These are phyloP conservation scores for Hydrotaea diabolus DNA, from an alignment of 2,888 invertebrate genomes.

Conservation along the genomic window DNA sequence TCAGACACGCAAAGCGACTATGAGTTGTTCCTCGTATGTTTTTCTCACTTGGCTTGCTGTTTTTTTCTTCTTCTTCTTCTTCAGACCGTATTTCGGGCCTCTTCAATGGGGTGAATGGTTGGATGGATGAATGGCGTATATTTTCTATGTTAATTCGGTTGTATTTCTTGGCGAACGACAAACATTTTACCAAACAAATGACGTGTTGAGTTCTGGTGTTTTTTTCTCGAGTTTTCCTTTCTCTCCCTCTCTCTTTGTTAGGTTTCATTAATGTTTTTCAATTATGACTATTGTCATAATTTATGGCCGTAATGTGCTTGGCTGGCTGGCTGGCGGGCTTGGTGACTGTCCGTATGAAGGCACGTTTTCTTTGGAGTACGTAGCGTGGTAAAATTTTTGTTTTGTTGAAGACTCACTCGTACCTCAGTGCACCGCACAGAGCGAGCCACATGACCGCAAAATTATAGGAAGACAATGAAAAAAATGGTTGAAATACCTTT, in stretches of 20 bases:
- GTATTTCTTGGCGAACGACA: slow-evolving; percentile 33
- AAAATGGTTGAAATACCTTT: slow-evolving; percentile 19
- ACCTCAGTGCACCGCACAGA: not conserved
- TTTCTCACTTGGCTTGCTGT: slow-evolving; percentile 3
- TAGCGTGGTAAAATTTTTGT: not conserved
- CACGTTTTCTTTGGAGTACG: not conserved
- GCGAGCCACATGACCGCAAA: slow-evolving; percentile 45
- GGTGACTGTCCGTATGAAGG: not conserved
- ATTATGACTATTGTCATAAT: slow-evolving; percentile 32
- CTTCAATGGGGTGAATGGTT: slow-evolving; percentile 46
- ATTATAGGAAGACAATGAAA: slow-evolving; percentile 49
- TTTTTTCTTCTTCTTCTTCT: slow-evolving; percentile 35
- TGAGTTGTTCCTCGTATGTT: slow-evolving; percentile 45
- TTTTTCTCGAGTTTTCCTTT: slow-evolving; percentile 24
- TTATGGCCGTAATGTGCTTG: slow-evolving; percentile 18
- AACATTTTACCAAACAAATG: slow-evolving; percentile 76
- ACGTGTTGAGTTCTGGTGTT: slow-evolving; percentile 76
- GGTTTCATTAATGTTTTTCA: slow-evolving; percentile 41
- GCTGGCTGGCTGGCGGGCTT: not conserved
- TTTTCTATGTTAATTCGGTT: slow-evolving; percentile 48
- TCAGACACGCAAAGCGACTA: slow-evolving; percentile 69
- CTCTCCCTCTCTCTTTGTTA: not conserved
- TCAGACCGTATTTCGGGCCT: too few species aligned
- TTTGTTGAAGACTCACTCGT: not conserved
- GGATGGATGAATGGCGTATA: slow-evolving; percentile 55